These are phyloP conservation scores for Aspidiotus destructor DNA, from an alignment of 2,888 invertebrate genomes.

Conservation along the genomic window DNA sequence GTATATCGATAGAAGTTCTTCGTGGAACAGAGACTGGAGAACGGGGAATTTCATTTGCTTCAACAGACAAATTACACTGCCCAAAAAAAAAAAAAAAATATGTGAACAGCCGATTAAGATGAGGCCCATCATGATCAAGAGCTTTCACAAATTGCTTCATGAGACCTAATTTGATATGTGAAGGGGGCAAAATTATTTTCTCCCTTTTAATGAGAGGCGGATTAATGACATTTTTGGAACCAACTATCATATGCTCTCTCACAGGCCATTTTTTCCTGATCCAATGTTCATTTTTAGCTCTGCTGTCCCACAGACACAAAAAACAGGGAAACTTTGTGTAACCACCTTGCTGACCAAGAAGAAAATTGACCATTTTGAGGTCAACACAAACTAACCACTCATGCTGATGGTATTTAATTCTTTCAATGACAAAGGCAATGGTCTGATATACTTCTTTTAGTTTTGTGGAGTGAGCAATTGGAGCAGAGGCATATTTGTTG, in stretches of 20 bases:
- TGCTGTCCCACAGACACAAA: slow-evolving; percentile 38
- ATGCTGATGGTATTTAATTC: not conserved
- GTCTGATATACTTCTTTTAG: slow-evolving; percentile 37
- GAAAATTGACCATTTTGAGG: slow-evolving; percentile 37
- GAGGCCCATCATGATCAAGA: slow-evolving; percentile 34
- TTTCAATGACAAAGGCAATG: slow-evolving; percentile 1
- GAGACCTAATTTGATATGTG: slow-evolving; percentile 39
- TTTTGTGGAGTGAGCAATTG: slow-evolving; percentile 38
- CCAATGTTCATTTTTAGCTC: slow-evolving; percentile 38
- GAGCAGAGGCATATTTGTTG: slow-evolving; percentile 39
- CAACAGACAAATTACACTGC: too few species aligned
- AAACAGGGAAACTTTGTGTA: slow-evolving; percentile 39
- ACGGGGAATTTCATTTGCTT: too few species aligned
- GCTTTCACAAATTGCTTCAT: slow-evolving; percentile 38
- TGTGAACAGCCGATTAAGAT: too few species aligned
- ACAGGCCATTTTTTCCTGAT: slow-evolving; percentile 36
- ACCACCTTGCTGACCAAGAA: slow-evolving; percentile 39
- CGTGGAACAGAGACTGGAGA: too few species aligned
- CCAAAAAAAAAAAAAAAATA: too few species aligned
- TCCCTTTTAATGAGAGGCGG: slow-evolving; percentile 28
- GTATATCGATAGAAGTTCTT: too few species aligned
- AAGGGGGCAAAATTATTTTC: slow-evolving; percentile 36
- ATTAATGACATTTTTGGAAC: slow-evolving; percentile 34
- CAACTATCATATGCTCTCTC: slow-evolving; percentile 31
- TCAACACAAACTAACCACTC: slow-evolving; percentile 37